Conservation (phyloP, 2,888 invertebrate species). For the Liopterus haemorrhoidalis region DNA sequence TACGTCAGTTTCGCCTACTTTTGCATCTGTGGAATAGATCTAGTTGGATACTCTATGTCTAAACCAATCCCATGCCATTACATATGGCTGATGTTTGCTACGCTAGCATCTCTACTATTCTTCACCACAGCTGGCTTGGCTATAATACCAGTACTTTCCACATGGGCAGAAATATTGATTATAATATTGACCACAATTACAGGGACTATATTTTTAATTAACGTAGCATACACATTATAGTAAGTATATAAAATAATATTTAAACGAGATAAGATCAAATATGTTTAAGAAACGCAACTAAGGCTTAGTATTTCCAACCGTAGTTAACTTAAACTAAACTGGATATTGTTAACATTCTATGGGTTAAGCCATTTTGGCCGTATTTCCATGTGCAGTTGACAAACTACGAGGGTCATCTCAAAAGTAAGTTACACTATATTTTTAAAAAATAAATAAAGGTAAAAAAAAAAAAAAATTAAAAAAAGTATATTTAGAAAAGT, state of each 20-base stretch:
- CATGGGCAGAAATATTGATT: not conserved
- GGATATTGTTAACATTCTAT: too few species aligned
- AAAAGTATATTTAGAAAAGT: too few species aligned
- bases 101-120: not conserved
- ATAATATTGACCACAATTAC: not conserved
- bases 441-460: too few species aligned
- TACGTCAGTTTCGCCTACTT: too few species aligned
- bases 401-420: too few species aligned
- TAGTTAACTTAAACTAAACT: not conserved
- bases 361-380: too few species aligned
- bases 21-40: too few species aligned
- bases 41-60: not conserved
- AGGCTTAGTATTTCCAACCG: not conserved
- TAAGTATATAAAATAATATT: not conserved
- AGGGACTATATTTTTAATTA: slow-evolving; percentile 10
- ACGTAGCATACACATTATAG: not conserved
- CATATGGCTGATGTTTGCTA: slow-evolving; percentile 5
- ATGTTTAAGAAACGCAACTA: slow-evolving; percentile 1
- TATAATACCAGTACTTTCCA: not conserved
- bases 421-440: too few species aligned
- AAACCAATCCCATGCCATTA: not conserved
- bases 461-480: too few species aligned
- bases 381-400: too few species aligned
- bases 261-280: not conserved
- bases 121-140: not conserved